Base-by-base conservation (phyloP, 2,113 vertebrate genomes). In the Oceanodroma tethys region DNA sequence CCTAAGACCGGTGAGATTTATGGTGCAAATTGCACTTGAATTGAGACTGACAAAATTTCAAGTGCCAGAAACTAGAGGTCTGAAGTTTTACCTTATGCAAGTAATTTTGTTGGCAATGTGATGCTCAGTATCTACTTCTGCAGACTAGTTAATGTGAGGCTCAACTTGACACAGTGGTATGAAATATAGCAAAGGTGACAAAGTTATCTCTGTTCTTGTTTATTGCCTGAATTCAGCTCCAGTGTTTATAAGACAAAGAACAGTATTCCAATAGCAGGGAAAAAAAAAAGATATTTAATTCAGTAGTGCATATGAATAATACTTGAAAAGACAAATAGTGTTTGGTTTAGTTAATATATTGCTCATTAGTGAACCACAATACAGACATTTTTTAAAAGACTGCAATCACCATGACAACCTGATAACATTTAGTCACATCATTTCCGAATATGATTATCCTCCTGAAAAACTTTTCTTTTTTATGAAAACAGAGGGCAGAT, bases 301-400 rank as follows among this genome's bases (percentile, higher is more conserved):
- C 90, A 95, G 86, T 86, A 86, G 86, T 86, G 36, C 60, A 34
- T 75, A 86, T 95, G 95, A 97, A 92, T 96, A 97, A 96, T 89
- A 90, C 91, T 95, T 78, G 91, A 89, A 96, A 97, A 97, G 96
- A 98, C 86, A 94, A 95, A 96, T 97, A 73, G 80, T 97, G 88
- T 93, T 92, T 78, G 89, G 53, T 85, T 94, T 96, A 75, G 81
- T 94, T 97, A 97, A 97, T 97, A 89, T 93, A 96, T 96, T 96
- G 87, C 92, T 97, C 96, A 97, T 98, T 97, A 97, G 83, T 81
- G 81, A 79, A 84, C 72, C 95, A 85, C 94, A 92, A 97, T 92
- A 82, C 93, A 86, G 90, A 93, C 88, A 93, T 97, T 98, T 98
- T 97, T 98, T 92, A 98, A 96, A 97, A 97, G 96, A 86, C 90